Evolutionary conservation across 2,797 vertebrate species (phyloP).

Genomic region (Acanthopagrus latus): DNA sequence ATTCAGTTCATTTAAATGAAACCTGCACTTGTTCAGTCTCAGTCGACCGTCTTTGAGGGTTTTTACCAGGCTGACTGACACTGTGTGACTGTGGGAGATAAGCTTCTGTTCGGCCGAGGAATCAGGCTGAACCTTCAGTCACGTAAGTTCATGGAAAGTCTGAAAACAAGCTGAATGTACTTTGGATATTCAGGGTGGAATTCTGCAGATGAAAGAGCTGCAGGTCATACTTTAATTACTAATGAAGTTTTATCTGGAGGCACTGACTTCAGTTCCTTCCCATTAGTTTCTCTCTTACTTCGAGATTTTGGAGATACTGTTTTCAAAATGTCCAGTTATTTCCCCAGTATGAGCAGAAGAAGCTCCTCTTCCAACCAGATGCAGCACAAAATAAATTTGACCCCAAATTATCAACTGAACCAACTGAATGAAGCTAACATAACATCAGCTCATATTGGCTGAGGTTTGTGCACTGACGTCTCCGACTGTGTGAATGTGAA

Average conservation of each 20-base stretch:
- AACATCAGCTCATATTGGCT: not conserved
- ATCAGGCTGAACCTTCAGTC: not conserved
- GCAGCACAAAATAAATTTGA: too few species aligned
- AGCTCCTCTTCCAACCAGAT: not conserved
- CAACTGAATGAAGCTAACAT: not conserved
- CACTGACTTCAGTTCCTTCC: too few species aligned
- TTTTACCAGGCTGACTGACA: not conserved
- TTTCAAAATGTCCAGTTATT: not conserved
- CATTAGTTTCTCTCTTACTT: too few species aligned
- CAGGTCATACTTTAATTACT: not conserved
- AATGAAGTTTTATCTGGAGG: too few species aligned
- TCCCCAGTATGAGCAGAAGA: not conserved
- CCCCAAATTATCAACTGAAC: not conserved
- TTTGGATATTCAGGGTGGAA: not conserved
- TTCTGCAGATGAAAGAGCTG: not conserved
- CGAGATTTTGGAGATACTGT: too few species aligned
- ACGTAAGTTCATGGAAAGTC: not conserved
- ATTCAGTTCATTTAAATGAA: not conserved
- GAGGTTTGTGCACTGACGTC: conserved; percentile 19
- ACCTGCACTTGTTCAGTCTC: too few species aligned
- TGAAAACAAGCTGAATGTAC: not conserved
- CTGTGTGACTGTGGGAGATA: too few species aligned
- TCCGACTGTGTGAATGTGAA: conserved; percentile 63
- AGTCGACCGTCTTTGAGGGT: not conserved
- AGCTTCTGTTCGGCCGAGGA: not conserved